phyloP scores from a whole-genome alignment of 1,140 invertebrate species.

The Calephelis virginiensis region DNA sequence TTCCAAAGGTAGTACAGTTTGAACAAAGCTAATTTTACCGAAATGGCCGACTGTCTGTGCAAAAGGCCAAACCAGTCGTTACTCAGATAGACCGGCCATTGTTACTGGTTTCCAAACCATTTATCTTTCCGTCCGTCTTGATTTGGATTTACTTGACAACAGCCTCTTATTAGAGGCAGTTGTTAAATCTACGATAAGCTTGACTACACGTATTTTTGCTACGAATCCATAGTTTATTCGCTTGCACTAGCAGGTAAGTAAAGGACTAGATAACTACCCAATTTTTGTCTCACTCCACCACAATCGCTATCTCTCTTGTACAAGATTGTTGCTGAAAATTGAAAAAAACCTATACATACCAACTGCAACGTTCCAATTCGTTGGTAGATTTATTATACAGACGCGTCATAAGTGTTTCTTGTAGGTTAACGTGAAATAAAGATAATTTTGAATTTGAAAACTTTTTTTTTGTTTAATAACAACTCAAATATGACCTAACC shows the following conservation, averaged over 20 bases:
- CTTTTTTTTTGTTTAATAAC: no score
- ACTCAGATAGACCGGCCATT: constrained; percentile 3
- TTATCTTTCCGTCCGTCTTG: constrained; percentile 6
- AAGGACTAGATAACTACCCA: neutral
- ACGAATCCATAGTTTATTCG: neutral
- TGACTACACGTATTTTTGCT: constrained; percentile 6
- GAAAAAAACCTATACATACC: no score
- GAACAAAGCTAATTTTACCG: neutral
- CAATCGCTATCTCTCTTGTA: no score
- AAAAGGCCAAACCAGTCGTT: constrained; percentile 7
- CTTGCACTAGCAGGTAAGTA: neutral
- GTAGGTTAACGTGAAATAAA: no score
- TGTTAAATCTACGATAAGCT: neutral
- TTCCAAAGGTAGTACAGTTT: neutral
- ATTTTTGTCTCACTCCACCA: no score
- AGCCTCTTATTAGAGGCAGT: constrained; percentile 1
- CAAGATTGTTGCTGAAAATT: no score
- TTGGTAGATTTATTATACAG: no score
- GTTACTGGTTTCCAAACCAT: constrained; percentile 5
- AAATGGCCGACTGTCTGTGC: neutral
- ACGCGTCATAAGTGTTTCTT: no score
- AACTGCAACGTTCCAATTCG: no score
- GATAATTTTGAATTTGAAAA: no score
- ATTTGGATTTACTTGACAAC: constrained; percentile 11
- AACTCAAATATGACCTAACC: no score